A percentile compares a stretch with the other conserved stretches of the same genome.
These are phyloP conservation scores for Perca fluviatilis DNA, from an alignment of 2,113 vertebrate genomes.

Conservation along the genomic window DNA sequence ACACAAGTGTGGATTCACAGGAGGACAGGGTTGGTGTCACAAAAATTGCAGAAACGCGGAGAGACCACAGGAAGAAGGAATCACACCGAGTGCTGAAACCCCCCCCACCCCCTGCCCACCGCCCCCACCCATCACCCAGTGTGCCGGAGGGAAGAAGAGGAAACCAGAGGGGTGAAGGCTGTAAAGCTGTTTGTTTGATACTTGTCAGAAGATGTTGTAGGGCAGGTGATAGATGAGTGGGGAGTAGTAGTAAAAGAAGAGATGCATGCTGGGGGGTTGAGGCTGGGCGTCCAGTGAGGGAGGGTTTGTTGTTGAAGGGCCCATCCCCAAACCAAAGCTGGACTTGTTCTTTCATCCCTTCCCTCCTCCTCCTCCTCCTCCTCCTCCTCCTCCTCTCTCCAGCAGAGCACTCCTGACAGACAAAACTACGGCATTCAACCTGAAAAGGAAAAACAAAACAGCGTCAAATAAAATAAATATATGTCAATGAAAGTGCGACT, in stretches of 20 bases:
- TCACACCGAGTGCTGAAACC: conserved; percentile 33
- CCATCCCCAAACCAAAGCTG: conserved; percentile 52
- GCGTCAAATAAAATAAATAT: not conserved
- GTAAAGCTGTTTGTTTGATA: conserved; percentile 4
- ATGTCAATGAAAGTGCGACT: not conserved
- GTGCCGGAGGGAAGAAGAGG: conserved; percentile 47
- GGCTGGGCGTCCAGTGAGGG: conserved; percentile 55
- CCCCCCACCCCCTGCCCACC: conserved; percentile 5
- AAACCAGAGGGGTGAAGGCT: conserved; percentile 24
- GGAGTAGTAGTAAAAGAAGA: conserved; percentile 62
- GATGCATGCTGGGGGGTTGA: conserved; percentile 77
- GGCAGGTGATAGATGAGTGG: conserved; percentile 54
- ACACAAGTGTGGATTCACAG: conserved; percentile 74
- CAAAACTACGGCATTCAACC: conserved; percentile 54
- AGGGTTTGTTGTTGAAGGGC: conserved; percentile 53
- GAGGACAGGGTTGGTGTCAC: conserved; percentile 52
- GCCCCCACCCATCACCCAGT: conserved; percentile 25
- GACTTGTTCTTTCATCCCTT: conserved; percentile 62
- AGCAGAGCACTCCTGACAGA: conserved; percentile 72
- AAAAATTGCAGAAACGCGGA: conserved; percentile 21
- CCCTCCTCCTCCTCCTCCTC: conserved; percentile 16
- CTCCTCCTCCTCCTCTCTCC: conserved; percentile 52
- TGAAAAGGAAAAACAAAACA: conserved; percentile 48
- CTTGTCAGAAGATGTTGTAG: conserved; percentile 23
- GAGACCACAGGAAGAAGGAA: conserved; percentile 49